A percentile compares a stretch with the other conserved stretches of the same genome.
These are phyloP conservation scores for Pedionomus torquatus DNA, from an alignment of 2,113 vertebrate species.

Conservation along the genomic window DNA sequence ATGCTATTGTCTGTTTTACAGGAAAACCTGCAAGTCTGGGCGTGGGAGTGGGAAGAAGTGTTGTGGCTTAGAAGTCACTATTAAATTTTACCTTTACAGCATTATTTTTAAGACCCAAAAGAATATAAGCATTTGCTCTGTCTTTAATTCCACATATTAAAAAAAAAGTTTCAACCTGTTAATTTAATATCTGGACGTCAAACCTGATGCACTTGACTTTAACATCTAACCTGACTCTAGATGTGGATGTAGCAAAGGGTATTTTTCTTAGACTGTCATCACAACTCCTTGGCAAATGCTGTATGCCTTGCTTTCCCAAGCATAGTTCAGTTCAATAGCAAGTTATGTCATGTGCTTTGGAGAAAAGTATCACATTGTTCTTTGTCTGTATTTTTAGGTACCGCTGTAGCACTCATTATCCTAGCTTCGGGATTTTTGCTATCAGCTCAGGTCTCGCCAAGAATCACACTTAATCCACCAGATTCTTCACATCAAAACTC, in stretches of 20 bases:
- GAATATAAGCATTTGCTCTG: not conserved
- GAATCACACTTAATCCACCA: conserved; percentile 83
- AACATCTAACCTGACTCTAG: not conserved
- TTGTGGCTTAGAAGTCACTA: not conserved
- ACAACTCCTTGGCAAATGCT: not conserved
- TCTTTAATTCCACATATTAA: not conserved
- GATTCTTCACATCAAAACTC: conserved; percentile 84
- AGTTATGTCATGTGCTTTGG: not conserved
- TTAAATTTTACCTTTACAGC: not conserved
- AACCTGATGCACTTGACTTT: not conserved
- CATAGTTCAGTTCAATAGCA: not conserved
- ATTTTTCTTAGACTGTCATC: not conserved
- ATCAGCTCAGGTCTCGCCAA: conserved; percentile 90
- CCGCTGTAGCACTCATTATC: conserved; percentile 86
- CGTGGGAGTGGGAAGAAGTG: not conserved
- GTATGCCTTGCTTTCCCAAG: not conserved
- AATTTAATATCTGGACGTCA: not conserved
- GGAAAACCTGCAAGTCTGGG: not conserved
- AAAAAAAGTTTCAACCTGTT: not conserved
- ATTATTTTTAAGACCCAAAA: not conserved
- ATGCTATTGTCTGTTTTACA: not conserved
- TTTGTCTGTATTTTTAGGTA: conserved; percentile 79
- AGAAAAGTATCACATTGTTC: conserved; percentile 21
- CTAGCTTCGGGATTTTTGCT: conserved; percentile 92
- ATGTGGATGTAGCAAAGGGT: not conserved